Percentiles rank a stretch among this genome's conserved stretches.
Conservation (phyloP, 2,113 vertebrate genomes). For the Phylloscopus trochilus region DNA sequence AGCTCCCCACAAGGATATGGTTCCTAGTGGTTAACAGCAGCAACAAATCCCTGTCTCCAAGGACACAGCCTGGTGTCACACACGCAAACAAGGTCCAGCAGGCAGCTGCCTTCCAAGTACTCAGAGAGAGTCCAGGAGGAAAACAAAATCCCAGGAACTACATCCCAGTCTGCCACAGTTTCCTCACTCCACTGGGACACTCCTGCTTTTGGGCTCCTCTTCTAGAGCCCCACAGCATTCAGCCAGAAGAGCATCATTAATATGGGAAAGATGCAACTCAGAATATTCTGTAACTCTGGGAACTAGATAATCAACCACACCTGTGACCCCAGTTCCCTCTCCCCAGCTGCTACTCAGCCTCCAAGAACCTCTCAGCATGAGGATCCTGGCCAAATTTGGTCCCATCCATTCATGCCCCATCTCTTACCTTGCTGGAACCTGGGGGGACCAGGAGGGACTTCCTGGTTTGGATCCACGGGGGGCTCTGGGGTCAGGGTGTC, state of each 20-base stretch:
- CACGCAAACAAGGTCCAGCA: neutral
- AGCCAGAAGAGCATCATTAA: neutral
- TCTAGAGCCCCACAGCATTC: neutral
- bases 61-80: neutral
- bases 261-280: neutral
- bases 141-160: neutral
- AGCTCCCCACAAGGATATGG: neutral
- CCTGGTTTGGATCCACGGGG: constrained; percentile 95
- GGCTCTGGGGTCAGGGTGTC: constrained; percentile 96
- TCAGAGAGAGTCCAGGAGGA: neutral
- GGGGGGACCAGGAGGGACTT: constrained; percentile 94
- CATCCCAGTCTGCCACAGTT: neutral
- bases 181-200: neutral
- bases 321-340: neutral
- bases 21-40: neutral
- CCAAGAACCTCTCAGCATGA: neutral
- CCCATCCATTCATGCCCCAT: neutral
- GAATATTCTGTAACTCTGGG: neutral
- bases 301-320: neutral
- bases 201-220: neutral
- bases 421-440: constrained; percentile 89
- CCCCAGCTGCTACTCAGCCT: neutral
- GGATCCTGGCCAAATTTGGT: neutral
- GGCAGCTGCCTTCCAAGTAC: neutral
- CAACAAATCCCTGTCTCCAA: neutral